Percentiles rank a stretch among this genome's conserved stretches.
Conservation (phyloP, 1,140 invertebrate species). For the Leptopilina clavipes region DNA sequence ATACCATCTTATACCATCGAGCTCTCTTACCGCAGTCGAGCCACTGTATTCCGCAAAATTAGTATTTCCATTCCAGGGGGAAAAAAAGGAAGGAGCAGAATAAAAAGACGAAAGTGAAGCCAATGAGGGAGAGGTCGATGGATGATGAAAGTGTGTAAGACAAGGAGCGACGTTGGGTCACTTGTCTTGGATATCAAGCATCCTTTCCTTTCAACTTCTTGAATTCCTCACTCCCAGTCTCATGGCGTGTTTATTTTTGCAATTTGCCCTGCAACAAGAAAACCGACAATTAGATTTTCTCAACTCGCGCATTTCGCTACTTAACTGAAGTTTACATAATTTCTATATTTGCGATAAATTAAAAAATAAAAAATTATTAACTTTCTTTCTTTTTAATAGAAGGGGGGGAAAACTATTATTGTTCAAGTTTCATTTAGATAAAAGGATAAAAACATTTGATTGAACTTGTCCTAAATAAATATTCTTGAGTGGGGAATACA, state of each 20-base stretch:
- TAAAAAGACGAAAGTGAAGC: conserved; percentile 56
- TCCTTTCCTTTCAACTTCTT: conserved; percentile 37
- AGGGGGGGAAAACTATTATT: too few relatives aligned
- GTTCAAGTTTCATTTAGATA: too few relatives aligned
- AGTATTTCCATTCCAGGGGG: conserved; percentile 73
- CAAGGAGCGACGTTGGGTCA: conserved; percentile 18
- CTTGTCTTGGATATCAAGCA: conserved; percentile 21
- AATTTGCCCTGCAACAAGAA: conserved; percentile 69
- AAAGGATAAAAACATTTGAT: not conserved
- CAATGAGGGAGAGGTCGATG: conserved; percentile 3
- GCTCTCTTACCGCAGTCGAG: conserved; percentile 72
- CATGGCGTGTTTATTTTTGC: conserved; percentile 73
- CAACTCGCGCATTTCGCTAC: conserved; percentile 67
- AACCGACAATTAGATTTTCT: conserved; percentile 74
- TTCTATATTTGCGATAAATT: not conserved
- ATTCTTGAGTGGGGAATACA: conserved; percentile 5
- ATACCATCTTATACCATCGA: conserved; percentile 65
- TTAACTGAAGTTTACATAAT: too few relatives aligned
- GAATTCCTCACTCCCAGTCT: conserved; percentile 44
- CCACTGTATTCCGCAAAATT: conserved; percentile 76
- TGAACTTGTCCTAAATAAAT: conserved; percentile 6
- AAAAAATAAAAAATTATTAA: too few relatives aligned
- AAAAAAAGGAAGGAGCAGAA: conserved; percentile 57
- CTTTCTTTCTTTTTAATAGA: too few relatives aligned
- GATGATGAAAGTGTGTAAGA: conserved; percentile 10